Base-by-base conservation (phyloP, 2,888 invertebrate species). In the Ectemnius continuus region DNA sequence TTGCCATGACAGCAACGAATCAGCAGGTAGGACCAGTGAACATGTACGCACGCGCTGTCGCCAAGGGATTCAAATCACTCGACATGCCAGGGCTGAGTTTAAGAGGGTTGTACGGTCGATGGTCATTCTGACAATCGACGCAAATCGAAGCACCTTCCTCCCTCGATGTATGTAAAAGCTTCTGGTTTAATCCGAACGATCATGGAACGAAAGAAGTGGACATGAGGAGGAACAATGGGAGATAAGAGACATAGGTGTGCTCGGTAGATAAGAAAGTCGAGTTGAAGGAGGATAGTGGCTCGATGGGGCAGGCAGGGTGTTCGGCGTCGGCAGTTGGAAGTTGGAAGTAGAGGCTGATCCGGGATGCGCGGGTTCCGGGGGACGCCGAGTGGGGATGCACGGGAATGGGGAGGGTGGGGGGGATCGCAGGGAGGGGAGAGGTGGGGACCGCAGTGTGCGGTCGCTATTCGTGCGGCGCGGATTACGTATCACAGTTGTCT, bases 361-460 rank as follows among this genome's bases (percentile, higher is more conserved):
- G 63, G 61, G 58, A 56, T 20, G 36, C 28, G 60, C n/a, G 16
- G 36, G 66, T 2, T 23, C 23, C 23, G 23, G 23, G 23, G 23
- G 23, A 2, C 3, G 23, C 52, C n/a, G 60, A 47, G 68, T 23
- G 47, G 59, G 66, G 75, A 60, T 59, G 74, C 70, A 75, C 61
- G n/a, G 61, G 52, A 20, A 13, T 16, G 14, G 8, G 28, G n/a
- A 56, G 67, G 75, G 81, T 77, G 76, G 81, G 78, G 78, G 79
- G 82, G 75, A 59, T 67, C 61, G 20, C 20, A 67, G 61, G 73
- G 73, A 76, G 73, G 74, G 82, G 80, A 62, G 72, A 73, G 76
- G 80, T 83, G 83, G 81, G 87, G 84, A 82, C 85, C 82, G 84
- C 86, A 89, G 89, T 89, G 86, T 88, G 84, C 86, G 87, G 84